Conservation (phyloP, 2,888 invertebrate genomes). For the Lasioglossum oenotherae region DNA sequence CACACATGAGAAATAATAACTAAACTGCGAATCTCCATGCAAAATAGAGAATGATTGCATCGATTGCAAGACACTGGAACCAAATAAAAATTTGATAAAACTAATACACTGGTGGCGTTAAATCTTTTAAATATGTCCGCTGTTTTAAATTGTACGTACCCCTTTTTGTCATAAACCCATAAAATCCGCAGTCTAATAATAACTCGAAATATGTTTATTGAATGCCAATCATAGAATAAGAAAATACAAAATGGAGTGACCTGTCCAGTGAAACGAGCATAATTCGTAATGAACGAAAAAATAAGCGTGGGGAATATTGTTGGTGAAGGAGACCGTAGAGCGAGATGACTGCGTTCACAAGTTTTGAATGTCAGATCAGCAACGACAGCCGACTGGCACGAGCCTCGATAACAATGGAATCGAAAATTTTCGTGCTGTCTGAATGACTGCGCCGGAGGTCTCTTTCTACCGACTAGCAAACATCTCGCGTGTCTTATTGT, state of each 20-base stretch:
- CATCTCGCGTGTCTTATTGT: slow-evolving; percentile 23
- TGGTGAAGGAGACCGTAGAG: too few relatives aligned
- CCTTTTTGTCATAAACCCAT: too few relatives aligned
- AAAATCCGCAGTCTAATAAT: too few relatives aligned
- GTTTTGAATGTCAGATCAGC: not conserved
- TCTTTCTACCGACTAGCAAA: not conserved
- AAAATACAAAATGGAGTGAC: not conserved
- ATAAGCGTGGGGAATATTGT: not conserved
- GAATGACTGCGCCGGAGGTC: not conserved
- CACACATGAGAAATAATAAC: too few relatives aligned
- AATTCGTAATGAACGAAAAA: not conserved
- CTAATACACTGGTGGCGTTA: too few relatives aligned
- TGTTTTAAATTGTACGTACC: too few relatives aligned
- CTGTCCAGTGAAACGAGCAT: not conserved
- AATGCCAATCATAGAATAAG: not conserved
- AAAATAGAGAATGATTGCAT: too few relatives aligned
- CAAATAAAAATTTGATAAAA: too few relatives aligned
- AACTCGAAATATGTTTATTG: not conserved
- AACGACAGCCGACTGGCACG: not conserved
- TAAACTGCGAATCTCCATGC: too few relatives aligned
- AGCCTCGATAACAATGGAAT: slow-evolving; percentile 15
- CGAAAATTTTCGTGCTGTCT: slow-evolving; percentile 11
- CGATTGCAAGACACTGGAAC: too few relatives aligned
- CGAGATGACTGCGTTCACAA: not conserved
- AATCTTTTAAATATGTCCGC: too few relatives aligned